Evolutionary conservation across 2,113 vertebrate genomes (phyloP), one percentile per base, ranked within the genome.

Genomic region (Aegotheles bennettii): DNA sequence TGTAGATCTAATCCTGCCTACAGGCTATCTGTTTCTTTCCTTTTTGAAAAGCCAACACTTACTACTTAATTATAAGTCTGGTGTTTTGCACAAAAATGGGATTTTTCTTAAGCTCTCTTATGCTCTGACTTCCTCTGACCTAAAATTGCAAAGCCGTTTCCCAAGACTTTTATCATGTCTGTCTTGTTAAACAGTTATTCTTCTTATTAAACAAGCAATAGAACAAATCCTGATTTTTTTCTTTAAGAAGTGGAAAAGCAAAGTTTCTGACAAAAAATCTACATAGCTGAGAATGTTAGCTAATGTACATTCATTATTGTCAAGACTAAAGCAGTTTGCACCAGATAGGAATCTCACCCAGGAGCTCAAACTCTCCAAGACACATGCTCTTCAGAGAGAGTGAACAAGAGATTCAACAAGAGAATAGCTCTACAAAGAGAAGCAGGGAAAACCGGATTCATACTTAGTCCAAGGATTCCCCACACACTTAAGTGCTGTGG

Each of bases 1-100:
- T 59, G 50, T 71, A 51, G 54, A 84, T 77, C 56, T 74, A 96
- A 94, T 92, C 51, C 85, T 89, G 60, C 69, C 93, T 53, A 92
- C 8, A 69, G 82, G 51, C 56, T 67, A 84, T 31, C 48, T 88
- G 80, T 50, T 51, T 42, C 56, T 86, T 89, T 70, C 57, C 45
- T 57, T 82, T 87, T 73, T 51, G 17, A 28, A 85, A 92, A 75
- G 70, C 40, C 87, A 93, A 54, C 74, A 28, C 45, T 63, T 79
- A 56, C 17, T 38, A 61, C 43, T 87, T 84, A 93, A 78, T 80
- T 89, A 86, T 56, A 91, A 90, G 64, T n/a, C 10, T 60, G 43
- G 38, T n/a, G 68, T 86, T 93, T 65, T 81, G 54, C 51, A 90
- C 38, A 92, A 84, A 95, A 94, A 53, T 35, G 31, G 19, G 56